phyloP scores from a whole-genome alignment of 1,140 invertebrate genomes.

The Rhagoletis pomonella region DNA sequence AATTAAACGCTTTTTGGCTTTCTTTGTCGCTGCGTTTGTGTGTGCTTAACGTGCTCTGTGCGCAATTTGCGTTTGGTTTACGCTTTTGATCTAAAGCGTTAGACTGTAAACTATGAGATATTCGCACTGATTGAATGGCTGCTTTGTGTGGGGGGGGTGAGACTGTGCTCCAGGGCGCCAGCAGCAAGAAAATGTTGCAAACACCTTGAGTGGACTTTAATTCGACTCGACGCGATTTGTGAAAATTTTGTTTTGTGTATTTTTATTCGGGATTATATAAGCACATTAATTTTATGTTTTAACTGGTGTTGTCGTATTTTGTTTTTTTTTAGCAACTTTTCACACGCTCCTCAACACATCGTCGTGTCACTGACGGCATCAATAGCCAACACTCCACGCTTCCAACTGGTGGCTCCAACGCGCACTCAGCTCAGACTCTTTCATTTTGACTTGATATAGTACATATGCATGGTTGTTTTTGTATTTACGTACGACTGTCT shows the following conservation, averaged over 20 bases:
- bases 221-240: background rate
- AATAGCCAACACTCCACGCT: background rate
- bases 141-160: background rate
- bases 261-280: background rate
- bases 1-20: background rate
- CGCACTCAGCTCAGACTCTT: background rate
- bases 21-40: background rate
- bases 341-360: background rate
- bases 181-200: background rate
- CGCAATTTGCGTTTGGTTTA: constrained; percentile 23
- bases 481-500: background rate
- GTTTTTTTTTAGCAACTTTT: background rate
- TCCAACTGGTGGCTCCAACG: too few species aligned
- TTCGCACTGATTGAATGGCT: background rate
- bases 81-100: constrained; percentile 61
- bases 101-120: constrained; percentile 69
- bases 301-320: too few species aligned
- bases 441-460: background rate
- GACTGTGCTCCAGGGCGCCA: background rate
- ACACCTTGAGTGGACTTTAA: background rate
- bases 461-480: background rate
- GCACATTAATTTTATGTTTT: too few species aligned
- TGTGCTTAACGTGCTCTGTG: constrained; percentile 16
- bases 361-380: background rate
- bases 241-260: background rate